These are phyloP conservation scores for Xestia xanthographa DNA, from an alignment of 2,888 invertebrate genomes.

Conservation along the genomic window DNA sequence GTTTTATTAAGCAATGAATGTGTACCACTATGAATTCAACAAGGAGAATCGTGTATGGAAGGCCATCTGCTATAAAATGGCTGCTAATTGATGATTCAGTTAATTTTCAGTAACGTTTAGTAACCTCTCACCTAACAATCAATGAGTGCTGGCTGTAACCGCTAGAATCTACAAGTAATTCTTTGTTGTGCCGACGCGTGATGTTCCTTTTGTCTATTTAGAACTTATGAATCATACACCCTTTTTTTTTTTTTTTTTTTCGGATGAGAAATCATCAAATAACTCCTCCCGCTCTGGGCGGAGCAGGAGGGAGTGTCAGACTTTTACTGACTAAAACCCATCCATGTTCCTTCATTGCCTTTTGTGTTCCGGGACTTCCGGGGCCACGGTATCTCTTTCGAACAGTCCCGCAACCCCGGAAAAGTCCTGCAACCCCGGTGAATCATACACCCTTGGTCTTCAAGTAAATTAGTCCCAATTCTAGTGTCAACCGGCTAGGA, in stretches of 20 bases:
- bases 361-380: too few relatives aligned
- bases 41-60: background rate
- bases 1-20: background rate
- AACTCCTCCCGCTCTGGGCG: too few relatives aligned
- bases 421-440: too few relatives aligned
- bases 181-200: slow-evolving; percentile 16
- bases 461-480: background rate
- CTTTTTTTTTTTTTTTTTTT: too few relatives aligned
- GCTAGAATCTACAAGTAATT: slow-evolving; percentile 20
- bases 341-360: too few relatives aligned
- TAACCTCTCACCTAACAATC: slow-evolving; percentile 59
- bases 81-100: slow-evolving; percentile 54
- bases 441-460: slow-evolving; percentile 18
- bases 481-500: background rate
- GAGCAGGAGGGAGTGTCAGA: too few relatives aligned
- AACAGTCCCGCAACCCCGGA: too few relatives aligned
- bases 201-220: background rate
- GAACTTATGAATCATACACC: slow-evolving; percentile 32
- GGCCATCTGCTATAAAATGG: slow-evolving; percentile 27
- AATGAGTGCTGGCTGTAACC: slow-evolving; percentile 10
- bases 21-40: background rate
- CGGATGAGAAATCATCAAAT: too few relatives aligned
- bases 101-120: slow-evolving; percentile 50
- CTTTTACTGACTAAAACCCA: too few relatives aligned
- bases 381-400: too few relatives aligned